Conservation (phyloP, 2,113 vertebrate genomes). For the Petrocephalus zakoni region DNA sequence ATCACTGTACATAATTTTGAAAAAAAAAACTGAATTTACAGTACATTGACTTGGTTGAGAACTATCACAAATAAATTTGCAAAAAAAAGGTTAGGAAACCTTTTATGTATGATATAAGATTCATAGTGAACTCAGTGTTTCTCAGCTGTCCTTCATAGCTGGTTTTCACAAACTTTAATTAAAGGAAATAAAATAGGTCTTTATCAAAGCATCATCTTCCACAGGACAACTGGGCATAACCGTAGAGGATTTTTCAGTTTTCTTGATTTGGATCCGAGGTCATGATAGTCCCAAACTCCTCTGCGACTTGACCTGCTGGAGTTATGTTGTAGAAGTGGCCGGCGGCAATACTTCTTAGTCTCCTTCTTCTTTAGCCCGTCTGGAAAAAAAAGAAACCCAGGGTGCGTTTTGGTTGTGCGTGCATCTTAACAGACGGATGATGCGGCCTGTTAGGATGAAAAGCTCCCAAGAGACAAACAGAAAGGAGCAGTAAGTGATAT, state of each 20-base stretch:
- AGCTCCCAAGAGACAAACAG: slow-evolving; percentile 8
- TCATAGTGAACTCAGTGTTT: slow-evolving; percentile 21
- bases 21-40: not conserved
- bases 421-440: not conserved
- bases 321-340: not conserved
- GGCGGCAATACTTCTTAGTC: not conserved
- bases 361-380: not conserved
- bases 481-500: not conserved
- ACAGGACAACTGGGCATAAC: slow-evolving; percentile 28
- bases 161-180: slow-evolving; percentile 5
- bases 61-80: not conserved
- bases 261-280: not conserved
- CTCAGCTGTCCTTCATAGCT: slow-evolving; percentile 22
- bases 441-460: not conserved
- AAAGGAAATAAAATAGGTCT: slow-evolving; percentile 20
- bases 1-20: not conserved
- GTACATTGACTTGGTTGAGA: not conserved
- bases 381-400: not conserved
- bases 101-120: not conserved
- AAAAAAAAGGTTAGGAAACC: slow-evolving; percentile 2
- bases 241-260: not conserved
- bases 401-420: not conserved
- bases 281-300: not conserved
- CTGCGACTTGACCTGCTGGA: not conserved
- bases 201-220: not conserved